Evolutionary conservation across 2,888 invertebrate species (phyloP).

Genomic region (Tyria jacobaeae): DNA sequence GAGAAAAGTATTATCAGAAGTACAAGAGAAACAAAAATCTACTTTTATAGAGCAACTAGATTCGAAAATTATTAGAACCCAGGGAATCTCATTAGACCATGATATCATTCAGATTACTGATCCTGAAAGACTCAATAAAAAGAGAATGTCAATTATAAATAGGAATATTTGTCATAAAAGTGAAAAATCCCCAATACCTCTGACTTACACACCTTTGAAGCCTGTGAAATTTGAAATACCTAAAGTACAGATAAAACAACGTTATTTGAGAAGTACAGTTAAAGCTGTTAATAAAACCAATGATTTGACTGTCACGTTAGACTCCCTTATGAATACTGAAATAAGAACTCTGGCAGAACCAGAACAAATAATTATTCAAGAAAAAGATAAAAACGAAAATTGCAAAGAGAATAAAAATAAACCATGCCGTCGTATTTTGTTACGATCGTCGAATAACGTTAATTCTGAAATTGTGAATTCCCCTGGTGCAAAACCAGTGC

Average conservation of each 20-base stretch:
- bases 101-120: slow-evolving; percentile 41
- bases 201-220: slow-evolving; percentile 61
- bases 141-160: slow-evolving; percentile 70
- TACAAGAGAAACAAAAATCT: slow-evolving; percentile 62
- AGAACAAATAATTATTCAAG: slow-evolving; percentile 13
- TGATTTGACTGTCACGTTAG: slow-evolving; percentile 5
- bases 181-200: slow-evolving; percentile 61
- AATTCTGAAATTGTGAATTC: slow-evolving; percentile 19
- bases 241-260: slow-evolving; percentile 26
- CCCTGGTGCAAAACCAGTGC: background rate
- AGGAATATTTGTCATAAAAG: slow-evolving; percentile 60
- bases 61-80: slow-evolving; percentile 33
- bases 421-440: slow-evolving; percentile 55
- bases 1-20: slow-evolving; percentile 63
- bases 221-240: slow-evolving; percentile 21
- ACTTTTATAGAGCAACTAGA: slow-evolving; percentile 35
- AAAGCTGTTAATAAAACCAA: slow-evolving; percentile 11
- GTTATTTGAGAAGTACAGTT: slow-evolving; percentile 5
- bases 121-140: slow-evolving; percentile 62
- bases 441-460: slow-evolving; percentile 63
- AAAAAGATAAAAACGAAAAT: slow-evolving; percentile 38
- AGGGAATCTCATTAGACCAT: slow-evolving; percentile 29
- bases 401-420: slow-evolving; percentile 57
- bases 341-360: background rate
- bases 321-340: slow-evolving; percentile 17